A percentile compares a stretch with the other conserved stretches of the same genome.
Evolutionary conservation across 2,797 vertebrate genomes (phyloP).

Genomic region (Falco concolor): DNA sequence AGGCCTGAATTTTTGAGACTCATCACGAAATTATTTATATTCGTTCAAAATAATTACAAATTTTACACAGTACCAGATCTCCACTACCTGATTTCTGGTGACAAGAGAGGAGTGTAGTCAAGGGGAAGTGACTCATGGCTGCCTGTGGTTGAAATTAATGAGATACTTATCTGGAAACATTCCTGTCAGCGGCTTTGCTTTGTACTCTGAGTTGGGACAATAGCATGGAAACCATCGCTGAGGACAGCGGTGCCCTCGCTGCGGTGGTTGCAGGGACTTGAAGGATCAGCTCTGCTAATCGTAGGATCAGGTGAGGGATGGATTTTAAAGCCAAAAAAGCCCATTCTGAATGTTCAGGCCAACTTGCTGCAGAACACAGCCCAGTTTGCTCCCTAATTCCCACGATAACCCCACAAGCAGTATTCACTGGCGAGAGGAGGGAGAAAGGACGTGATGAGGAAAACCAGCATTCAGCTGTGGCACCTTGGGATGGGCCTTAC

Average conservation of each 20-base stretch:
- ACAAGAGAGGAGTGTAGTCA: neutral
- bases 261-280: neutral
- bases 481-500: neutral
- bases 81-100: neutral
- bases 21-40: neutral
- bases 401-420: rapidly evolving
- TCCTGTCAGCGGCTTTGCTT: neutral
- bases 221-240: neutral
- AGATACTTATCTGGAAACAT: constrained; percentile 24
- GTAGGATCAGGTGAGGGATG: neutral
- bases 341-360: neutral
- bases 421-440: neutral
- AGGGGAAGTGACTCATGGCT: constrained; percentile 45
- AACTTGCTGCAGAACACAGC: neutral
- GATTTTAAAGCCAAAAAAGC: neutral
- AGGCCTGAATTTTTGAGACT: neutral
- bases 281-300: neutral
- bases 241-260: neutral
- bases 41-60: neutral
- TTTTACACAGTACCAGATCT: neutral
- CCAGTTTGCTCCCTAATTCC: neutral
- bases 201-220: neutral
- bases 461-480: neutral
- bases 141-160: constrained; percentile 42
- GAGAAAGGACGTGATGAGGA: neutral